Conservation (phyloP, 2,888 invertebrate genomes). For the Pasiphila rectangulata region DNA sequence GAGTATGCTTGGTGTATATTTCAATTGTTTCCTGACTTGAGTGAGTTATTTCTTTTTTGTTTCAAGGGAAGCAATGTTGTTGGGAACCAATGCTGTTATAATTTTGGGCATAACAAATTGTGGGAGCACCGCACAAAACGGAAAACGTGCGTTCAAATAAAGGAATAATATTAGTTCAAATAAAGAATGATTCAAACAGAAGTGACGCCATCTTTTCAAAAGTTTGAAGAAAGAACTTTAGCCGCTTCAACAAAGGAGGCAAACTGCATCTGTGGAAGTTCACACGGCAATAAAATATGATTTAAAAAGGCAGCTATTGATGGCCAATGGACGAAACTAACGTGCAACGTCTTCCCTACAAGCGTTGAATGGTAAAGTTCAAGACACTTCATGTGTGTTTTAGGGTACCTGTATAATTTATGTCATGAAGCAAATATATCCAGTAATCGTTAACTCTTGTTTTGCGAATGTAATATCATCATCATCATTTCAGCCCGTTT, state of each 20-base stretch:
- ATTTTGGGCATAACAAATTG: conserved; percentile 27
- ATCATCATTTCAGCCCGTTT: too few species aligned
- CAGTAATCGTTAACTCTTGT: too few species aligned
- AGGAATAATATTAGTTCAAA: conserved; percentile 37
- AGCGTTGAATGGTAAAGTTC: neutral
- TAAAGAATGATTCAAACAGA: too few species aligned
- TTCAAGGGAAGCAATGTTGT: too few species aligned
- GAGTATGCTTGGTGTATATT: conserved; percentile 5
- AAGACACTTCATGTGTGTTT: too few species aligned
- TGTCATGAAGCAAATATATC: too few species aligned
- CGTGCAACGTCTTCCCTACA: neutral
- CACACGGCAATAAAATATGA: conserved; percentile 60
- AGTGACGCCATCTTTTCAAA: conserved; percentile 36
- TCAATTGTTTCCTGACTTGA: neutral
- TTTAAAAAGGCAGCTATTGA: conserved; percentile 33
- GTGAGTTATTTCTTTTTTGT: too few species aligned
- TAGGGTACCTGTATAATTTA: too few species aligned
- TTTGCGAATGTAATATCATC: neutral
- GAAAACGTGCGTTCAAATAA: conserved; percentile 41
- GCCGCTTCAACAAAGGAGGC: conserved; percentile 41
- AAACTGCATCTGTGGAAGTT: conserved; percentile 49
- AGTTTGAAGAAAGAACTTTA: conserved; percentile 39
- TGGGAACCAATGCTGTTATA: conserved; percentile 4
- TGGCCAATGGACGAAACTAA: conserved; percentile 8
- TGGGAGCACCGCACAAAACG: conserved; percentile 26